Conservation (phyloP, 1,140 invertebrate genomes). For the Calosoma granatense region DNA sequence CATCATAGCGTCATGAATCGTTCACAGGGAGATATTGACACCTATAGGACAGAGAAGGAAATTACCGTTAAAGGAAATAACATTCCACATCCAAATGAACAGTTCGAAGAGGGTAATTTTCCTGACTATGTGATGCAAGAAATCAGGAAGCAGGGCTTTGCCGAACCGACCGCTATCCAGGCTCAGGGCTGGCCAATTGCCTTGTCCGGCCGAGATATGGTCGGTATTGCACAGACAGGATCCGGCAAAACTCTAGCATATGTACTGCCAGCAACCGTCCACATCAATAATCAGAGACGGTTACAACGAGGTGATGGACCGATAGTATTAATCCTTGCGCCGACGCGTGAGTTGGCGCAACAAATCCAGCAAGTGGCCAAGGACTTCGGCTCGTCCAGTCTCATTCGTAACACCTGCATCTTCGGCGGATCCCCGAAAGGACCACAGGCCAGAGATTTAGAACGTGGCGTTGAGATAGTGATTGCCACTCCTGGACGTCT, state of each 20-base stretch:
- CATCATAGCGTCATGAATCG: conserved; percentile 64
- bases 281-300: conserved; percentile 61
- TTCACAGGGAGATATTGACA: conserved; percentile 60
- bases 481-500: conserved; percentile 95
- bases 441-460: conserved; percentile 83
- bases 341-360: conserved; percentile 92
- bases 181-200: conserved; percentile 89
- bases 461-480: conserved; percentile 83
- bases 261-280: conserved; percentile 68
- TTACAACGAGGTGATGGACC: conserved; percentile 76
- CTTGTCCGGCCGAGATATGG: conserved; percentile 80
- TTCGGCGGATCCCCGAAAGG: conserved; percentile 96
- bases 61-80: conserved; percentile 80
- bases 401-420: conserved; percentile 85
- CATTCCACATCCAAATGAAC: conserved; percentile 74
- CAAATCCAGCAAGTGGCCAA: conserved; percentile 94
- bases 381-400: conserved; percentile 74
- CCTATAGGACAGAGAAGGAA: conserved; percentile 62
- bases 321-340: conserved; percentile 86
- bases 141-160: conserved; percentile 72
- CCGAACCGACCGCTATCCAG: conserved; percentile 76
- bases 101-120: conserved; percentile 83
- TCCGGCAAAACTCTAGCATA: conserved; percentile 85
- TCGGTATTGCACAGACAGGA: conserved; percentile 92
- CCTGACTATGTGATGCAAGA: conserved; percentile 72